phyloP scores from a whole-genome alignment of 1,140 invertebrate genomes.

The Tenebrio molitor region DNA sequence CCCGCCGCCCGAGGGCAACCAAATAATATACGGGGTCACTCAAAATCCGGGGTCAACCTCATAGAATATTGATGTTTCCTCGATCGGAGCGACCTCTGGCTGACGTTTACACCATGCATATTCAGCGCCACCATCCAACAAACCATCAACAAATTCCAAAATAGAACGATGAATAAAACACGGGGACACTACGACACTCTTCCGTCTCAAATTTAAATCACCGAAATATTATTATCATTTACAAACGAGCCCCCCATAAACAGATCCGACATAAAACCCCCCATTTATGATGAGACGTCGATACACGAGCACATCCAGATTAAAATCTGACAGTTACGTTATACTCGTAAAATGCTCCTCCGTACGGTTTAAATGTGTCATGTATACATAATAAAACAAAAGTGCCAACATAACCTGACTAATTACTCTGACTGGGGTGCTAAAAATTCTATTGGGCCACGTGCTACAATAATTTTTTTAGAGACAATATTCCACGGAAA shows the following conservation, averaged over 20 bases:
- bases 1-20: not conserved
- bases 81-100: constrained; percentile 19
- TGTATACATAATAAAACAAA: constrained; percentile 23
- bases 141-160: constrained; percentile 19
- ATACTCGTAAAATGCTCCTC: not conserved
- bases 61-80: constrained; percentile 45
- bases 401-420: not conserved
- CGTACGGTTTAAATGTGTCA: constrained; percentile 4
- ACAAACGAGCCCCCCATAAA: not conserved
- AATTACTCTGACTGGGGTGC: too few relatives aligned
- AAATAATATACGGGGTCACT: constrained; percentile 30
- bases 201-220: constrained; percentile 7
- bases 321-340: not conserved
- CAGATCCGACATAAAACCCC: constrained; percentile 8
- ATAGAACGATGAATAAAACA: constrained; percentile 31
- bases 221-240: constrained; percentile 5
- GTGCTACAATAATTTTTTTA: not conserved
- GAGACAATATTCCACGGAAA: too few relatives aligned
- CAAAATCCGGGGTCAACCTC: constrained; percentile 35
- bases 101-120: constrained; percentile 29
- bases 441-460: constrained; percentile 6
- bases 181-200: not conserved
- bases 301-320: not conserved
- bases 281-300: not conserved
- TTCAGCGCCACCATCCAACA: constrained; percentile 4